Percentiles rank a stretch among this genome's conserved stretches.
phyloP scores from a whole-genome alignment of 35 echinoderm and acorn worm species.

The Eucidaris tribuloides region DNA sequence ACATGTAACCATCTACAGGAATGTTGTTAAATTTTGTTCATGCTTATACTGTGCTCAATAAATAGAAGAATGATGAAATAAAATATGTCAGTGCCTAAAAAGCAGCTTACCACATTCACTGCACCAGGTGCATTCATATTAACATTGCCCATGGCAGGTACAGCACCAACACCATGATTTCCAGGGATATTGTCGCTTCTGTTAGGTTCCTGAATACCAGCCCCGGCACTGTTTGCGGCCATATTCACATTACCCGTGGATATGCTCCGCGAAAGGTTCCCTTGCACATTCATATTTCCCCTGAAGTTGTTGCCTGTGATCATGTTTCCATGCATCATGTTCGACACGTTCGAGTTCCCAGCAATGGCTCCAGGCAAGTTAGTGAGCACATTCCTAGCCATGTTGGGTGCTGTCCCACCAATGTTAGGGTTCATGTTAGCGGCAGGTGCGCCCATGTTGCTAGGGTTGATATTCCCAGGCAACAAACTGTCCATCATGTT shows the following conservation, averaged over 20 bases:
- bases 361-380: conserved; percentile 32
- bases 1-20: too few species aligned
- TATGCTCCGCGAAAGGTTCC: conserved; percentile 10
- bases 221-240: conserved; percentile 36
- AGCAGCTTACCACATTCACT: conserved; percentile 53
- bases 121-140: conserved; percentile 49
- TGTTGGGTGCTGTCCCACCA: conserved; percentile 16
- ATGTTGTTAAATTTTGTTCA: too few species aligned
- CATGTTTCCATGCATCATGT: conserved; percentile 64
- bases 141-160: conserved; percentile 50
- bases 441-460: conserved; percentile 55
- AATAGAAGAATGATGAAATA: too few species aligned
- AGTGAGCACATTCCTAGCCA: conserved; percentile 40
- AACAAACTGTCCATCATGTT: conserved; percentile 63
- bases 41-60: too few species aligned
- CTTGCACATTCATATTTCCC: conserved; percentile 42
- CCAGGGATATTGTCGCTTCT: conserved; percentile 33
- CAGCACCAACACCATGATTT: conserved; percentile 52
- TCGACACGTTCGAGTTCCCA: conserved; percentile 40
- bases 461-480: conserved; percentile 44
- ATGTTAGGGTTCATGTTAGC: conserved; percentile 49
- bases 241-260: conserved; percentile 41
- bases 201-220: conserved; percentile 16
- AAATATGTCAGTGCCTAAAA: too few species aligned
- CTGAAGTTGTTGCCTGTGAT: conserved; percentile 26